These are phyloP conservation scores for Misgurnus mizolepis DNA, from an alignment of 2,113 vertebrate species.

Conservation along the genomic window DNA sequence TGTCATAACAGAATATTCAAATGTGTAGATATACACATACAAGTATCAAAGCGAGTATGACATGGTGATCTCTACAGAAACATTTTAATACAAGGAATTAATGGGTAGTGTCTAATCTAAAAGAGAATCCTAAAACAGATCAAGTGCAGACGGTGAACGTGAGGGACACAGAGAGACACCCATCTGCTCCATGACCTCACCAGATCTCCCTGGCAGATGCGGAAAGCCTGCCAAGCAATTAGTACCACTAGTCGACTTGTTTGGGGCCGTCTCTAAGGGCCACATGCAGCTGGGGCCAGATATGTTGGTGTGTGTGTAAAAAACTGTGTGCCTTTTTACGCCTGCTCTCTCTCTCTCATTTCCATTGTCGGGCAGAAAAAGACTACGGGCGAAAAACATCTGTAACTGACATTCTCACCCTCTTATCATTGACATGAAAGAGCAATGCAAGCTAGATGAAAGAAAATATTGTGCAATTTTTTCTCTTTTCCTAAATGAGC, in stretches of 20 bases:
- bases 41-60: no score
- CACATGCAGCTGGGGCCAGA: conserved; percentile 71
- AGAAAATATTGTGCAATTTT: background rate
- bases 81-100: background rate
- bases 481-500: background rate
- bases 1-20: no score
- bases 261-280: conserved; percentile 63
- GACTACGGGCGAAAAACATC: conserved; percentile 52
- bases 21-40: no score
- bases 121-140: background rate
- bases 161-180: conserved; percentile 41
- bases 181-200: conserved; percentile 76
- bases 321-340: conserved; percentile 39
- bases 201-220: conserved; percentile 75
- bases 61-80: background rate
- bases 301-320: conserved; percentile 34
- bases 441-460: conserved; percentile 5
- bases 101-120: background rate
- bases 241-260: conserved; percentile 72
- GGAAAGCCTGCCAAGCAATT: conserved; percentile 75
- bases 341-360: conserved; percentile 55
- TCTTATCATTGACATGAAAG: conserved; percentile 25
- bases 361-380: conserved; percentile 51
- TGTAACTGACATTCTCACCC: conserved; percentile 21
- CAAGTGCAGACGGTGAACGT: background rate